Base-by-base conservation (phyloP, 2,888 invertebrate genomes). In the Aleiodes alternator region DNA sequence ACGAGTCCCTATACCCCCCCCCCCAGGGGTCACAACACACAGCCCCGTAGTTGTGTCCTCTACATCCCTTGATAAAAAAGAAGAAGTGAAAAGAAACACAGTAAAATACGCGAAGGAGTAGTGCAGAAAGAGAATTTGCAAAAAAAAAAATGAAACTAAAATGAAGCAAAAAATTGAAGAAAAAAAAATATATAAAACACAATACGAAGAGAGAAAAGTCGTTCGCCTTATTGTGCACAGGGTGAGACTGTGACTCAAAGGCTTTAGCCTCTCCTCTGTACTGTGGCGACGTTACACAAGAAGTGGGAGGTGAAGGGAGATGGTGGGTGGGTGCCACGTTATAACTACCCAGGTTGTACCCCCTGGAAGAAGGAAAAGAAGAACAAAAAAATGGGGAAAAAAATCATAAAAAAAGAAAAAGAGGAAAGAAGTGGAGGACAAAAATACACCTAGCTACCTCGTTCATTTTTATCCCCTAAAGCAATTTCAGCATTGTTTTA, bases 401-500 rank as follows among this genome's bases (percentile, higher is more conserved):
- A 88, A 89, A 88, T 88, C 34, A 34, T 34, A 34, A 34, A 34
- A 34, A 34, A 23, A 23, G 57, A 57, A 57, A 31, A 16, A 23
- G 55, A 55, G 73, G 86, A 85, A 86, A 87, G 87, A 84, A 84
- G 85, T 83, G 83, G 85, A 86, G 85, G 87, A 87, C 87, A 88
- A 88, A 88, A 89, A 88, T 88, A 89, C 86, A 88, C 88, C 88
- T 88, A 87, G 86, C 88, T 85, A 87, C 87, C 88, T 88, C 87
- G 88, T 88, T 89, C 89, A 89, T 89, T 89, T 89, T 89, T 89
- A 89, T 89, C 89, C 89, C 89, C 89, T 89, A 89, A 89, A 89
- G 89, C 89, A 89, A 89, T 89, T 89, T 89, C 87, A 89, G 89
- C 89, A 89, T 89, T 89, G 89, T 89, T 89, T 89, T 89, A 89